phyloP scores from a whole-genome alignment of 2,888 invertebrate species.

The Conomelus anceps region DNA sequence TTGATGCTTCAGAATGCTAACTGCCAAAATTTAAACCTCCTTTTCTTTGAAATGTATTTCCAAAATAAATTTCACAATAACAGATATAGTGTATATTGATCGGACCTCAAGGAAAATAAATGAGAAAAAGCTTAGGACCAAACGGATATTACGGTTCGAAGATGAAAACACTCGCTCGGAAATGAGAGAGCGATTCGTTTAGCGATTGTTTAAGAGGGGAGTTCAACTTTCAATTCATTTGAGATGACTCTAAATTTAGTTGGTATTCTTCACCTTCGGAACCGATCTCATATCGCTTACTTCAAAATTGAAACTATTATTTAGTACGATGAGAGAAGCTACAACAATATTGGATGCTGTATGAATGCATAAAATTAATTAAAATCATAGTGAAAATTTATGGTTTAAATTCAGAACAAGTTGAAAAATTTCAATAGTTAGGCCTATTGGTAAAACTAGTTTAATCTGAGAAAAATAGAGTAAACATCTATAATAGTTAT shows the following conservation, averaged over 20 bases:
- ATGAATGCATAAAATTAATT: too few species aligned
- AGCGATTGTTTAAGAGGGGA: not conserved
- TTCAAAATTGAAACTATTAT: not conserved
- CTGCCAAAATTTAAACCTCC: not conserved
- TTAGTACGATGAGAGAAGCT: not conserved
- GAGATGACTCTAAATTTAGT: not conserved
- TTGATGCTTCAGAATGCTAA: not conserved
- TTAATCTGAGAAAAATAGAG: too few species aligned
- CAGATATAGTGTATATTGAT: not conserved
- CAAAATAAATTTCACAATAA: not conserved
- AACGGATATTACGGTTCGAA: not conserved
- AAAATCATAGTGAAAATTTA: not conserved
- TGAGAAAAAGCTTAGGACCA: not conserved
- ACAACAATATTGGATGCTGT: too few species aligned
- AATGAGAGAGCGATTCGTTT: not conserved
- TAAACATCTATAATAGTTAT: too few species aligned
- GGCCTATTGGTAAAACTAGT: too few species aligned
- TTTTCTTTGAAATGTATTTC: not conserved
- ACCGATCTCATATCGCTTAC: not conserved
- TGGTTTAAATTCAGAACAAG: not conserved
- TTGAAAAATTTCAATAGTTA: not conserved
- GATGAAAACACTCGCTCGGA: not conserved
- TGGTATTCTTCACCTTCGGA: not conserved
- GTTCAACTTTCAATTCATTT: not conserved
- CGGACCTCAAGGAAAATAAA: not conserved